Evolutionary conservation across 2,888 invertebrate genomes (phyloP), one percentile per base, ranked within the genome.

Genomic region (Heliconius erato): DNA sequence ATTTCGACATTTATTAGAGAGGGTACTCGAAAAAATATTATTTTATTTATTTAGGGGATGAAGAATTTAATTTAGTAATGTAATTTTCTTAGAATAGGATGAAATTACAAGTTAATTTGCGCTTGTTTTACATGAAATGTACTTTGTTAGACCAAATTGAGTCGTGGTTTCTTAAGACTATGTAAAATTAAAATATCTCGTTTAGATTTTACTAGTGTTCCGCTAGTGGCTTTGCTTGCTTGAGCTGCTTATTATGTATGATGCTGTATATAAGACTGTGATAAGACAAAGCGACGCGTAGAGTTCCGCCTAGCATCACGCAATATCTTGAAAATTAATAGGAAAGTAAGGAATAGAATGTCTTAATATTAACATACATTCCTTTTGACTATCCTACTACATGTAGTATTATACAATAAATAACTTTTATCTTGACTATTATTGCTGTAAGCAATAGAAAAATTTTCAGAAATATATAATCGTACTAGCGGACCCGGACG

Each of bases 31-130:
- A 59, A 59, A 35, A 74, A 74, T 59, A 82, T 67, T 54, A 35
- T 71, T 44, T 69, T 76, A 71, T 72, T 79, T 54, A 44, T 78
- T 77, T 67, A 44, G 44, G 11, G 35, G 28, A 76, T 40, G 49
- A 77, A 80, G 82, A 82, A 80, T 82, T 80, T 82, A 67, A 80
- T 82, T 82, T 71, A 59, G 71, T 74, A 32, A 65, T 80, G 40
- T 69, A 67, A 79, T 82, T 76, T 71, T 35, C 71, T 76, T 76
- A 35, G 35, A 71, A 67, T 49, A n/a, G 40, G 76, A 63, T 65
- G 80, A 65, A 80, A 80, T 82, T 80, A 71, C 76, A 71, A 76
- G 80, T 80, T 82, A 82, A 82, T 76, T 82, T 63, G 23, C 76
- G 74, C 71, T 71, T 82, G 54, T 82, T 80, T 76, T 69, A 79